Conservation (phyloP, 2,113 vertebrate species). For the Patagioenas fasciata region DNA sequence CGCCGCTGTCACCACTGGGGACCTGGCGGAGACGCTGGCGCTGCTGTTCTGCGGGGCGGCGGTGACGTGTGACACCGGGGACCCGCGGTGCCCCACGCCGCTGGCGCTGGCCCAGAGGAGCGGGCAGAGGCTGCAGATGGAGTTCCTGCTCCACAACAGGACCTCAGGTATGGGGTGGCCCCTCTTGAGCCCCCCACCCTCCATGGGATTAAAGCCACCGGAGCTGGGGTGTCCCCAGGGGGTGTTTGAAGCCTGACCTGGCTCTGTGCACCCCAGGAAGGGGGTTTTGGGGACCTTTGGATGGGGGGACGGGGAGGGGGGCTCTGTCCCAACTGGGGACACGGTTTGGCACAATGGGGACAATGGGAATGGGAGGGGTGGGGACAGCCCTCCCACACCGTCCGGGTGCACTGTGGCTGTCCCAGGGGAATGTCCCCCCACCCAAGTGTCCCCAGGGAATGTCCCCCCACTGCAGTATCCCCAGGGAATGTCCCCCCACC, state of each 20-base stretch:
- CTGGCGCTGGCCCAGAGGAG: slow-evolving; percentile 81
- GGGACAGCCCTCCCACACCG: neutral
- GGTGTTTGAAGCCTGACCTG: neutral
- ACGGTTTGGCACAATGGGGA: too few species aligned
- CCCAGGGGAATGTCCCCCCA: too few species aligned
- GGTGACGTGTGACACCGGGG: slow-evolving; percentile 83
- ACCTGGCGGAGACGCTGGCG: slow-evolving; percentile 90
- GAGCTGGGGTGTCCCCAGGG: neutral
- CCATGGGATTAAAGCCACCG: too few species aligned
- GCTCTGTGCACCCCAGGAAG: rapidly evolving
- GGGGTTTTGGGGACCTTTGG: neutral
- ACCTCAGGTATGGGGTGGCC: slow-evolving; percentile 80
- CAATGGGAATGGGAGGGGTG: neutral
- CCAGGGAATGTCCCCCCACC: too few species aligned
- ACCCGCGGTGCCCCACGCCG: slow-evolving; percentile 76
- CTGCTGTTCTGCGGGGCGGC: slow-evolving; percentile 93
- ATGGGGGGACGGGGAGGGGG: neutral
- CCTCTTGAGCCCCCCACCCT: too few species aligned
- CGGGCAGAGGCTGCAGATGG: slow-evolving; percentile 86
- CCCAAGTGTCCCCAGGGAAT: too few species aligned
- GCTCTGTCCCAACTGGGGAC: neutral
- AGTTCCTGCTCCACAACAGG: slow-evolving; percentile 88
- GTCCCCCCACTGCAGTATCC: too few species aligned
- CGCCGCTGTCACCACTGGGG: slow-evolving; percentile 86
- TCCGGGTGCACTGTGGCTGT: too few species aligned